Evolutionary conservation across 2,888 invertebrate genomes (phyloP), one percentile per base, ranked within the genome.

Genomic region (Hemaris fuciformis): DNA sequence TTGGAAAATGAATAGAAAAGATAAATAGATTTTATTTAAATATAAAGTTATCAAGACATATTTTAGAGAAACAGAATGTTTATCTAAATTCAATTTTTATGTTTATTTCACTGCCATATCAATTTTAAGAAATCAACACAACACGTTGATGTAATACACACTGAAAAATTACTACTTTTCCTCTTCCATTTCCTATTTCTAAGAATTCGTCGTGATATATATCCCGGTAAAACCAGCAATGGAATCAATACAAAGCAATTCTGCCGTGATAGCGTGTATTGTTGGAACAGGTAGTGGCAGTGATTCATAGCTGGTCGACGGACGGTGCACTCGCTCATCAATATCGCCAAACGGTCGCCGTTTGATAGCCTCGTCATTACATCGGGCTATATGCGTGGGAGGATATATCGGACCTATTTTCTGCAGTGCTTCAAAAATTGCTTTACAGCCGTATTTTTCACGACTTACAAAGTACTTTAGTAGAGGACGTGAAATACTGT

Each of bases 251-350:
- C 56, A 56, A 34, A 22, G 31, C 42, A 43, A 41, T 64, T 57
- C 27, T 46, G 5, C 3, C 34, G 48, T 38, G 38, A 38, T 38
- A 38, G 38, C 38, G n/a, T 10, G 38, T 67, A 41, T 58, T 45
- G 42, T 65, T 38, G 68, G 59, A 66, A 10, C 81, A 84, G 85
- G 85, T 86, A 87, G 81, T 83, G 81, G 79, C 71, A 69, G 80
- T 84, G 85, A 87, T 86, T 83, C 84, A 87, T 81, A 71, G 80
- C 74, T 76, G 79, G 77, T 72, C 73, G 38, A 38, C n/a, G 76
- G 72, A 72, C 71, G 66, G 74, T 71, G 75, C 77, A 78, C 78
- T 77, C 70, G 75, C 79, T 81, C 85, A 85, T 88, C 86, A 85
- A 87, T 87, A 87, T 86, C 80, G 81, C 81, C 75, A 80, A 84